phyloP scores from a whole-genome alignment of 2,888 invertebrate species.

The Encarsia formosa region DNA sequence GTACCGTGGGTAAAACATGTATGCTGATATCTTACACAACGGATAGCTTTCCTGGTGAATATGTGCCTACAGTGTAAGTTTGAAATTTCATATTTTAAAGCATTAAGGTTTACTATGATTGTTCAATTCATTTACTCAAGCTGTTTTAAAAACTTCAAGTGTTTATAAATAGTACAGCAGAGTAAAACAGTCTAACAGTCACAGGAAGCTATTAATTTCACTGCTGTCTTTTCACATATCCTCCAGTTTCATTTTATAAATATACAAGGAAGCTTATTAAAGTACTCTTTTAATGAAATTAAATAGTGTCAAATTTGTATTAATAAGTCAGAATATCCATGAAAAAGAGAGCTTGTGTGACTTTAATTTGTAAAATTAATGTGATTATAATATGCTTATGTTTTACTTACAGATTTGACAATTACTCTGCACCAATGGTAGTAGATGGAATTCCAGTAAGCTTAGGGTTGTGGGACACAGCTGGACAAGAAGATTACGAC shows the following conservation, averaged over 20 bases:
- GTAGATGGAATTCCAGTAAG: slow-evolving; percentile 97
- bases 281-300: too few relatives aligned
- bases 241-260: slow-evolving; percentile 29
- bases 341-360: too few relatives aligned
- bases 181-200: slow-evolving; percentile 33
- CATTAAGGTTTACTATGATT: too few relatives aligned
- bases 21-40: slow-evolving; percentile 92
- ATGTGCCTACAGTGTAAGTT: slow-evolving; percentile 91
- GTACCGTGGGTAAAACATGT: slow-evolving; percentile 91
- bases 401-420: slow-evolving; percentile 76
- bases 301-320: too few relatives aligned
- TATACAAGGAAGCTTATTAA: too few relatives aligned
- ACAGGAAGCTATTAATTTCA: slow-evolving; percentile 43
- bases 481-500: slow-evolving; percentile 97
- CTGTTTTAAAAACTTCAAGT: slow-evolving; percentile 1
- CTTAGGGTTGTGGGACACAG: slow-evolving; percentile 96
- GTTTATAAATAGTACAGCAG: slow-evolving; percentile 42
- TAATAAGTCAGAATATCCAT: too few relatives aligned
- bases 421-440: slow-evolving; percentile 98
- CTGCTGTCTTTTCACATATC: slow-evolving; percentile 35
- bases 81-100: too few relatives aligned
- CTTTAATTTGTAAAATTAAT: too few relatives aligned
- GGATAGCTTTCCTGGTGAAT: slow-evolving; percentile 90
- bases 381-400: neutral
- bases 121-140: neutral